Evolutionary conservation across 2,113 vertebrate species (phyloP).

Genomic region (Tetrao urogallus): DNA sequence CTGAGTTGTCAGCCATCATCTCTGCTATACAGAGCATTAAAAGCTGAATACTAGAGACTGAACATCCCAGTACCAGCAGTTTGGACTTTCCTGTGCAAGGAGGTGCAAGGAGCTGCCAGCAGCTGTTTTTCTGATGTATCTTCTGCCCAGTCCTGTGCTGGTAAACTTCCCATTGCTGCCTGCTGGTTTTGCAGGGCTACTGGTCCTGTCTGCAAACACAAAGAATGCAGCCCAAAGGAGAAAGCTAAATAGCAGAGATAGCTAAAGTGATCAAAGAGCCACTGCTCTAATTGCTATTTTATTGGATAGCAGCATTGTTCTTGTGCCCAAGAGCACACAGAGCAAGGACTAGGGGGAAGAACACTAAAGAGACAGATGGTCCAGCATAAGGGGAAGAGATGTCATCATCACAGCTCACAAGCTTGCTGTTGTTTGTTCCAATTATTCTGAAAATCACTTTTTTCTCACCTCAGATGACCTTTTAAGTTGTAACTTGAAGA

Average conservation of each 20-base stretch:
- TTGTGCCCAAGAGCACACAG: neutral
- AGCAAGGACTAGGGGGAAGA: fast-evolving
- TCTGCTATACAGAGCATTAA: fast-evolving
- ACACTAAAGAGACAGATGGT: neutral
- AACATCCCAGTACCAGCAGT: neutral
- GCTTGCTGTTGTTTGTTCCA: neutral
- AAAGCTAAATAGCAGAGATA: no score
- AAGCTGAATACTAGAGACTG: fast-evolving
- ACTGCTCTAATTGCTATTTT: neutral
- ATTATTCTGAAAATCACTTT: neutral
- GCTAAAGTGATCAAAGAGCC: neutral
- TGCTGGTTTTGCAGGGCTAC: neutral
- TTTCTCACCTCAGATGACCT: neutral
- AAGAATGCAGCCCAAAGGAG: neutral
- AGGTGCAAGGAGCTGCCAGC: neutral
- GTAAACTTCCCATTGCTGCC: neutral
- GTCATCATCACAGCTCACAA: neutral
- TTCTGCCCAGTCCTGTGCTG: neutral
- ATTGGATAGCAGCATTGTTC: neutral
- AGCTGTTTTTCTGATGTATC: neutral
- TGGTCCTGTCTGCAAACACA: neutral
- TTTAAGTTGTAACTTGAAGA: neutral
- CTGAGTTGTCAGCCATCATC: neutral
- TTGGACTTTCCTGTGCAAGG: no score
- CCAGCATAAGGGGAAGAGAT: fast-evolving